These are phyloP conservation scores for Eilema caniola DNA, from an alignment of 2,888 invertebrate genomes.

Conservation along the genomic window DNA sequence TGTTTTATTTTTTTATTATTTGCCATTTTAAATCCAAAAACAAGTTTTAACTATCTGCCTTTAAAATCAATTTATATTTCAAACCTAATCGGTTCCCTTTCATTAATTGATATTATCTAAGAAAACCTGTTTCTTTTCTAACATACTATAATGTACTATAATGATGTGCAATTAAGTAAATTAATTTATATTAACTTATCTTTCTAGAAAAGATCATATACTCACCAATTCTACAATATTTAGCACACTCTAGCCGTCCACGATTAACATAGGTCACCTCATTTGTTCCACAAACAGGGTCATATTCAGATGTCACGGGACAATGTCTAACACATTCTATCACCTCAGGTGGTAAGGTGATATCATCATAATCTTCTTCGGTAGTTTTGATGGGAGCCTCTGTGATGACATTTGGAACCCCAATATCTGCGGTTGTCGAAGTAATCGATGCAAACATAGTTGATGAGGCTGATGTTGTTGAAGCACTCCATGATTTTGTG, in stretches of 20 bases:
- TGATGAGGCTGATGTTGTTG: not conserved
- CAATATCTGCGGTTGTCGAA: not conserved
- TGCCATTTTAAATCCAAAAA: no score
- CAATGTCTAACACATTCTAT: constrained; percentile 60
- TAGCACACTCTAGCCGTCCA: constrained; percentile 69
- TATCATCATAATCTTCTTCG: not conserved
- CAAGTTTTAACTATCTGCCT: no score
- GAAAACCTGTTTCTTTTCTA: no score
- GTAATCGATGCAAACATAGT: not conserved
- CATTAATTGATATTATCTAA: not conserved
- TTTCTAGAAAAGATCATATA: constrained; percentile 18
- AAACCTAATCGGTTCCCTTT: not conserved
- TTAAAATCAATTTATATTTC: no score
- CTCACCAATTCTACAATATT: constrained; percentile 77
- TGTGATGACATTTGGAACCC: not conserved
- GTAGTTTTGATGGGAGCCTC: not conserved
- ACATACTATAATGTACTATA: no score
- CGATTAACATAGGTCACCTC: constrained; percentile 69
- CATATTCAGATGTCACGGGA: constrained; percentile 70
- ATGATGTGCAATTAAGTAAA: not conserved
- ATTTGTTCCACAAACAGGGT: constrained; percentile 79
- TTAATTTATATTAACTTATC: not conserved
- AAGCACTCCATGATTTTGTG: not conserved
- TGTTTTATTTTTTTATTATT: not conserved
- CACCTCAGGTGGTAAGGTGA: constrained; percentile 18